Percentiles rank a stretch among this genome's conserved stretches.
Evolutionary conservation across 2,113 vertebrate genomes (phyloP).

Genomic region (Tonatia bakeri): DNA sequence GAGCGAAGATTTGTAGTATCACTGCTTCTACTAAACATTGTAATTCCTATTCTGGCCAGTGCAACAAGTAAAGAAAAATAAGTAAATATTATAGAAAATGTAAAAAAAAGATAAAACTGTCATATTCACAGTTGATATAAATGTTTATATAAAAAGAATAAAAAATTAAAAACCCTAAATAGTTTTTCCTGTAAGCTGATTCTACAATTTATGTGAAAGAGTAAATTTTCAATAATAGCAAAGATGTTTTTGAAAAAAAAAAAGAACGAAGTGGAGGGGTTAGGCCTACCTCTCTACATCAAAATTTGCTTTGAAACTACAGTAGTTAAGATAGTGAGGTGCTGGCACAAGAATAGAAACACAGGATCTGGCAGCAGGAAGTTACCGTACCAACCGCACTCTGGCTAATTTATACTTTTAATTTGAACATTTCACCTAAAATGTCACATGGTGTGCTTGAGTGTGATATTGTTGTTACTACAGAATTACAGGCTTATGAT

Average conservation of each 20-base stretch:
- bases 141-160: background rate
- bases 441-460: no score
- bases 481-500: no score
- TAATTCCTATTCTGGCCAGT: background rate
- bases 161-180: background rate
- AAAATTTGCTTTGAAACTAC: background rate
- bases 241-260: background rate
- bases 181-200: background rate
- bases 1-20: background rate
- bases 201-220: background rate
- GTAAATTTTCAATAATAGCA: background rate
- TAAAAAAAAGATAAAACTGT: background rate
- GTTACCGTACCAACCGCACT: no score
- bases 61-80: background rate
- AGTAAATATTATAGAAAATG: background rate
- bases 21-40: background rate
- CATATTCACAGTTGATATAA: background rate
- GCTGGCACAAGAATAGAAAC: background rate
- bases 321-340: background rate
- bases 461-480: no score
- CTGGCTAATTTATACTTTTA: no score
- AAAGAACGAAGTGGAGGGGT: background rate
- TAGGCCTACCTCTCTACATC: background rate
- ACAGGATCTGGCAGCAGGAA: no score
- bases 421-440: no score